phyloP scores from a whole-genome alignment of 2,797 vertebrate species.

The Molossus molossus region DNA sequence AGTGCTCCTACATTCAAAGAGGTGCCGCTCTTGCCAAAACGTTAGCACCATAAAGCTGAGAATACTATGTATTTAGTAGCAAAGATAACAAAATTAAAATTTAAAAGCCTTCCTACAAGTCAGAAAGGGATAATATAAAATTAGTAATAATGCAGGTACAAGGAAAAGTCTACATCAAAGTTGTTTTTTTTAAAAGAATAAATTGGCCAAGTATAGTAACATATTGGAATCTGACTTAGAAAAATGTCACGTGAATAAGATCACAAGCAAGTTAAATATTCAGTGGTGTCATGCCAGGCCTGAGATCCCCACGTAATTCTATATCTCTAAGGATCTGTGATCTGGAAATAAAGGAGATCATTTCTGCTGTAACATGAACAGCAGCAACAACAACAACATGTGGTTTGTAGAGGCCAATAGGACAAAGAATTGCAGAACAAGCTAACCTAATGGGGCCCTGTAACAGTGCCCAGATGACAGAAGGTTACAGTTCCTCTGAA shows the following conservation, averaged over 20 bases:
- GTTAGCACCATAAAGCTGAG: not conserved
- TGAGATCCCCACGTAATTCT: not conserved
- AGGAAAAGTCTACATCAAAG: not conserved
- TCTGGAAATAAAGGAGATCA: slow-evolving; percentile 15
- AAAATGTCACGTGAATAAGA: not conserved
- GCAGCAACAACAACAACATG: not conserved
- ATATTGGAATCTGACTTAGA: not conserved
- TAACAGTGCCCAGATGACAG: not conserved
- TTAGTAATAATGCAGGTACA: not conserved
- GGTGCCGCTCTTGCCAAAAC: not conserved
- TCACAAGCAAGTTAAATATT: not conserved
- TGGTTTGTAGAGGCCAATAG: not conserved
- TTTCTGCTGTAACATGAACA: not conserved
- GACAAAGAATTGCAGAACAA: not conserved
- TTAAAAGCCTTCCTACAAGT: not conserved
- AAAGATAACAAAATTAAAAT: not conserved
- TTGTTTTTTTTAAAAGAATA: not conserved
- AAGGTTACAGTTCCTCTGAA: not conserved
- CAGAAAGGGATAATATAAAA: not conserved
- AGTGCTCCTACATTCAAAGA: not conserved
- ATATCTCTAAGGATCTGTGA: not conserved
- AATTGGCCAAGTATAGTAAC: not conserved
- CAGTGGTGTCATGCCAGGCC: not conserved
- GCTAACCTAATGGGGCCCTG: not conserved
- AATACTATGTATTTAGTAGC: not conserved